Base-by-base conservation (phyloP, 1,140 invertebrate species). In the Idris sp. region DNA sequence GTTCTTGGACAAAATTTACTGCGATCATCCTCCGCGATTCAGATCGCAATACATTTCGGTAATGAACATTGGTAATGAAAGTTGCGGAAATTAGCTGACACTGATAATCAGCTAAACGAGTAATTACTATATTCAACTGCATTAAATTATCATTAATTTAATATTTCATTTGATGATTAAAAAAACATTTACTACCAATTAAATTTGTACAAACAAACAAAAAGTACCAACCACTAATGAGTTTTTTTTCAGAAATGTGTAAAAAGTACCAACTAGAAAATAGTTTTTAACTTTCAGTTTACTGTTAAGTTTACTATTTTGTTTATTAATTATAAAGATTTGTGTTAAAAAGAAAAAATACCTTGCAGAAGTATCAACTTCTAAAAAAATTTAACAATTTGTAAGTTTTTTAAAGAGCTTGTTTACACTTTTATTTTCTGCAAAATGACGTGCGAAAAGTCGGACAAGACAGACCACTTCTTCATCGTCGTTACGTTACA, bases 361-460 rank as follows among this genome's bases (percentile, higher is more conserved):
- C n/a, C n/a, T n/a, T n/a, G n/a, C n/a, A n/a, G n/a, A n/a, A n/a
- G n/a, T n/a, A n/a, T n/a, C n/a, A n/a, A n/a, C n/a, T n/a, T n/a
- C n/a, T n/a, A n/a, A n/a, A n/a, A n/a, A n/a, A n/a, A n/a, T n/a
- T n/a, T n/a, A n/a, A n/a, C n/a, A n/a, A n/a, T n/a, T n/a, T n/a
- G 2, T 15, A 6, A 16, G 1, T 38, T 2, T 6, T 30, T 4
- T 6, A 14, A 22, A 4, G 16, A n/a, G 10, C 30, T 38, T 53
- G 54, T 71, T 71, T 61, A 64, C 51, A 72, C 68, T 72, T 48
- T 72, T 72, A 53, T 72, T 72, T 64, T 64, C 59, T 18, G 48
- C 40, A 26, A 61, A 46, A 46, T 35, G 46, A 53, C 36, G 48
- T 14, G 22, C 48, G 56, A 56, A 62, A 72, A 72, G 68, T 62